Percentiles rank a stretch among this genome's conserved stretches.
phyloP scores from a whole-genome alignment of 2,797 vertebrate genomes.

The Neopelma chrysocephalum region DNA sequence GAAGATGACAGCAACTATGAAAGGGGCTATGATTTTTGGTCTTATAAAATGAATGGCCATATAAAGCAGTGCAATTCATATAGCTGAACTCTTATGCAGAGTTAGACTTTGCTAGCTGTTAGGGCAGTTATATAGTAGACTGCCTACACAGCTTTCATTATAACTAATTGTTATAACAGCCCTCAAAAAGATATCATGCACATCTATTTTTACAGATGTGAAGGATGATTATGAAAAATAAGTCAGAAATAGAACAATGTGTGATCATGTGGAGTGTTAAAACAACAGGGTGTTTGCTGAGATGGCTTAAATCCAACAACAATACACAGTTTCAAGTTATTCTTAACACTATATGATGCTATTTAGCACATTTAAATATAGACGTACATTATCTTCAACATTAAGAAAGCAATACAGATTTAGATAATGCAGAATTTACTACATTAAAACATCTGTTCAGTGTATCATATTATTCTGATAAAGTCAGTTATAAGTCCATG shows the following conservation, averaged over 20 bases:
- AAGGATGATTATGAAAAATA: neutral
- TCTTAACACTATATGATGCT: neutral
- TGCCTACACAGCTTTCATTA: neutral
- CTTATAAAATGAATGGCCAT: neutral
- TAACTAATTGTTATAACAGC: neutral
- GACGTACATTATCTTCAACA: neutral
- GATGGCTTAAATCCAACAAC: neutral
- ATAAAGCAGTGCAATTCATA: neutral
- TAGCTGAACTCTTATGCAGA: neutral
- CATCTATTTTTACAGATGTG: neutral
- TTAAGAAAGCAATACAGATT: neutral
- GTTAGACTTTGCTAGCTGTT: neutral
- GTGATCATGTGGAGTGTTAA: neutral
- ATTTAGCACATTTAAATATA: neutral
- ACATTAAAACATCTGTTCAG: neutral
- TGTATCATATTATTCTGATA: neutral
- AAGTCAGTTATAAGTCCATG: neutral
- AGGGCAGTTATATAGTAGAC: neutral
- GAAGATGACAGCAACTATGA: neutral
- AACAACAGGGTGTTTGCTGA: neutral
- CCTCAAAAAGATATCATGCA: neutral
- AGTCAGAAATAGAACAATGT: constrained; percentile 8
- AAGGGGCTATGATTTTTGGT: neutral
- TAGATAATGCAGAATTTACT: neutral
- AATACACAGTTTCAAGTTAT: neutral